Evolutionary conservation across 1,140 invertebrate species (phyloP), one percentile per base, ranked within the genome.

Genomic region (Drosophila ambigua): DNA sequence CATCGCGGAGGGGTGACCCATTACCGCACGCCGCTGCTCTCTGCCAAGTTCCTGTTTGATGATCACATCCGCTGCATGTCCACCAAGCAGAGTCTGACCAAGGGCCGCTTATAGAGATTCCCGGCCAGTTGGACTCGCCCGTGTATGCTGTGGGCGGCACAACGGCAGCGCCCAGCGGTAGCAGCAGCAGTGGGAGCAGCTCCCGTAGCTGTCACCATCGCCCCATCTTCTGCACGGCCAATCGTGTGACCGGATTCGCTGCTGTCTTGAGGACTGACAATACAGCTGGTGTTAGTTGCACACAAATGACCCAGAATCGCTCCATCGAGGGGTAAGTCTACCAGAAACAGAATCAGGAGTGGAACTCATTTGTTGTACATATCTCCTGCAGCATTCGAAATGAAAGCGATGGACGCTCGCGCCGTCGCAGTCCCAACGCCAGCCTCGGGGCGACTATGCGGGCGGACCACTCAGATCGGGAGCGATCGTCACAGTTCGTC

Each of bases 231-330:
- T 93, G 92, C 2, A 93, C 92, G 2, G 92, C 93, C 4, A 94
- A 93, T 62, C 93, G 95, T 72, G 94, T 95, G 5, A 95, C 95
- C 9, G 95, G 95, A 23, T 95, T 95, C 79, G 95, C 95, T 0
- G 93, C 95, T 3, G 94, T 95, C 43, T 92, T 95, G 77, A 92
- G 94, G 43, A 91, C 93, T 43, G 94, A 94, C 28, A 79, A 72
- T 20, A 81, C 58, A 11, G 88, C 87, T 2, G 79, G 90, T 5
- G 65, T 92, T 0, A 91, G 88, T 67, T 79, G 91, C 35, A 87
- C 88, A 1, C 90, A 92, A 69, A 90, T 92, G 60, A 85, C 81
- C 11, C 76, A 77, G 41, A 92, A 91, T 68, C 82, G 90, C 4
- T 91, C 91, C 24, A 76, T 91, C 3, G 92, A 91, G 46, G 89